phyloP scores from a whole-genome alignment of 2,113 vertebrate genomes.

The Apus apus region DNA sequence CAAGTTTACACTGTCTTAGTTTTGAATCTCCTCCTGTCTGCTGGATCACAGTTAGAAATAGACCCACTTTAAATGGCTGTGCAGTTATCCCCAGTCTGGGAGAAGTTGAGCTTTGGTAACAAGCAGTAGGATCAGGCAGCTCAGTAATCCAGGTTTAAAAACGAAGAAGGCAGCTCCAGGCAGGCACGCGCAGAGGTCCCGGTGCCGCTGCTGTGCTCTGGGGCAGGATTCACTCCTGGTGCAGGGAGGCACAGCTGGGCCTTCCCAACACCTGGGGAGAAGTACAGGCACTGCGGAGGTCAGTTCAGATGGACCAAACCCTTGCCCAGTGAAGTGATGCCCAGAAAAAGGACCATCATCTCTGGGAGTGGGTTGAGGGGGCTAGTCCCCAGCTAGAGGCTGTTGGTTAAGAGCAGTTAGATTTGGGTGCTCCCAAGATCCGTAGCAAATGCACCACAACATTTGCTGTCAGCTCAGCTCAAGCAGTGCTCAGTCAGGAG shows the following conservation, averaged over 20 bases:
- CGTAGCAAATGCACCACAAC: rapidly evolving
- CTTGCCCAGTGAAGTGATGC: background rate
- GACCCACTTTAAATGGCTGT: background rate
- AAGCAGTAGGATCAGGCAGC: background rate
- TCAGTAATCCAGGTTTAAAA: background rate
- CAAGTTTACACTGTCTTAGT: rapidly evolving
- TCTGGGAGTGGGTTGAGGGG: background rate
- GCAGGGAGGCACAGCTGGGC: too few relatives aligned
- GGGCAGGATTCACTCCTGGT: too few relatives aligned
- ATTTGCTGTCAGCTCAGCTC: background rate
- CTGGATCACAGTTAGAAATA: background rate
- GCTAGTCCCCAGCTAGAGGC: background rate
- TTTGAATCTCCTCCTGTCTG: background rate
- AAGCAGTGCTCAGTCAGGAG: background rate
- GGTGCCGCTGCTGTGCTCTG: background rate
- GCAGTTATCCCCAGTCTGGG: background rate
- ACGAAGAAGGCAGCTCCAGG: background rate
- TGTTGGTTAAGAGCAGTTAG: rapidly evolving
- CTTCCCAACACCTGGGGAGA: background rate
- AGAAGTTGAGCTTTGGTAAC: background rate
- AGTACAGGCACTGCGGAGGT: background rate
- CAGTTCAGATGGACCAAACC: too few relatives aligned
- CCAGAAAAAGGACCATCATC: too few relatives aligned
- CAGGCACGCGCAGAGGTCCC: rapidly evolving
- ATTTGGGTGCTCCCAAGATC: background rate